A percentile compares a stretch with the other conserved stretches of the same genome.
phyloP scores from a whole-genome alignment of 2,797 vertebrate genomes.

The Podargus strigoides region DNA sequence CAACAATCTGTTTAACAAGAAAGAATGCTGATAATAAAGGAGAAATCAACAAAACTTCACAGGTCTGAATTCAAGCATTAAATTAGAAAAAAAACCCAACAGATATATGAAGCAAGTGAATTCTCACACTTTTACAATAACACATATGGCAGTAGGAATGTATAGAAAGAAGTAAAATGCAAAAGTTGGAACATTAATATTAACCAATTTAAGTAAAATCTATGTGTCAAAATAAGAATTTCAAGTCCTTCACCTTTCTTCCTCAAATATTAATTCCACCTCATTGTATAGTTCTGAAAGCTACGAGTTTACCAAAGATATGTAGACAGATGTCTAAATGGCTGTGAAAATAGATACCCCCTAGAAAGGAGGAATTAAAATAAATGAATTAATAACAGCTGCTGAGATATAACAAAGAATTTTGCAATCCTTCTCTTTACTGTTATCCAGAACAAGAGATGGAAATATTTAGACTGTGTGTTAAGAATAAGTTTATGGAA shows the following conservation, averaged over 20 bases:
- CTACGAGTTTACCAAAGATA: background rate
- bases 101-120: background rate
- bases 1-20: background rate
- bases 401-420: background rate
- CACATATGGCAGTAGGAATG: accelerated
- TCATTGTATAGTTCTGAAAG: background rate
- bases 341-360: background rate
- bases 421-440: background rate
- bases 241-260: background rate
- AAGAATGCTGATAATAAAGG: background rate
- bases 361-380: background rate
- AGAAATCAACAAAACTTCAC: background rate
- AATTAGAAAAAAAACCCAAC: background rate
- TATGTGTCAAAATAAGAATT: background rate
- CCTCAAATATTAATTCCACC: background rate
- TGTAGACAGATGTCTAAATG: background rate
- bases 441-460: background rate
- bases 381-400: background rate
- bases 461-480: background rate
- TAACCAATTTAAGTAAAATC: background rate
- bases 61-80: background rate
- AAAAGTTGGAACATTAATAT: background rate
- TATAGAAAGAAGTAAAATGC: background rate
- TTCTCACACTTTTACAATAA: background rate
- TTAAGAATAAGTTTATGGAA: background rate